phyloP scores from a whole-genome alignment of 2,113 vertebrate species.

The Dermatemys mawii region DNA sequence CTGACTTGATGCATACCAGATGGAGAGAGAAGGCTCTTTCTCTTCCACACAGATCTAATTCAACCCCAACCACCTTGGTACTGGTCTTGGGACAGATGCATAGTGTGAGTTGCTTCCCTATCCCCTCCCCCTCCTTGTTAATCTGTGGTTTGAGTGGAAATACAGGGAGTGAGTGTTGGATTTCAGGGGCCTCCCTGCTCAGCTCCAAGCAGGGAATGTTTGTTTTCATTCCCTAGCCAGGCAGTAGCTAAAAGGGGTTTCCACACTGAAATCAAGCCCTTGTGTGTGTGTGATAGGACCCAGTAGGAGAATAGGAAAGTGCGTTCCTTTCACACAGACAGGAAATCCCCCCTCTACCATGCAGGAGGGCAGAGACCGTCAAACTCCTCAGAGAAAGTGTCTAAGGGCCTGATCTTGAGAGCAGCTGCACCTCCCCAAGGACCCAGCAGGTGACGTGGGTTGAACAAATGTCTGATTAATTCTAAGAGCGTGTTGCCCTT shows the following conservation, averaged over 20 bases:
- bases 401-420: neutral
- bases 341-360: neutral
- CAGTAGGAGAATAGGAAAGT: fast-evolving
- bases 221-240: neutral
- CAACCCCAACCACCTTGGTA: neutral
- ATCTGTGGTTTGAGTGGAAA: neutral
- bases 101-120: neutral
- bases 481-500: neutral
- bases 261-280: neutral
- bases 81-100: neutral
- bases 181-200: neutral
- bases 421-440: neutral
- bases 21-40: too few relatives aligned
- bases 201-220: neutral
- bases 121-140: neutral
- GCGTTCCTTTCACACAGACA: neutral
- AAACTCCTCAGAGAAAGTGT: neutral
- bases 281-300: fast-evolving
- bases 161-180: neutral
- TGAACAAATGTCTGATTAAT: neutral
- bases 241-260: neutral
- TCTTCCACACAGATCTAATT: too few relatives aligned
- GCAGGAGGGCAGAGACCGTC: neutral
- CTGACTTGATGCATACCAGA: too few relatives aligned
- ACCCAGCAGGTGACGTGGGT: neutral